Base-by-base conservation (phyloP, 2,113 vertebrate genomes). In the Todiramphus saurophagus region DNA sequence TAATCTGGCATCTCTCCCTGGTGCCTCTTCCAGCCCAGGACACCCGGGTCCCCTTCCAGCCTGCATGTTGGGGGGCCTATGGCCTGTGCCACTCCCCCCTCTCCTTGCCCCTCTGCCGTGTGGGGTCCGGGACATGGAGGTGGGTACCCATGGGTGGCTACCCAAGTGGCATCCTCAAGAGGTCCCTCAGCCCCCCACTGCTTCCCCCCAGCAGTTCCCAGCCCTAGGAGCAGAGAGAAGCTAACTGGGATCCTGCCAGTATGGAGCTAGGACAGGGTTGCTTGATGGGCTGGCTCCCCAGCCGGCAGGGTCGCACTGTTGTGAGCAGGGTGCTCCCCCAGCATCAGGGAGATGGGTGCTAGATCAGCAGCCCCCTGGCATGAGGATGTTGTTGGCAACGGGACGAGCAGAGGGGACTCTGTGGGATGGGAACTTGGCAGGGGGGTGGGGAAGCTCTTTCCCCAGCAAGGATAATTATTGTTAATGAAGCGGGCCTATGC, bases 11-110 rank as follows among this genome's bases (percentile, higher is more conserved):
- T 69, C 56, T 74, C 60, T 90, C 20, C 48, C 16, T 1, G 0
- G 17, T 74, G 72, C 76, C 69, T 95, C 64, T 94, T 96, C 80
- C 91, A 97, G 89, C 43, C 56, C 69, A 79, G 90, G 87, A 93
- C 94, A 91, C 89, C 76, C 81, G 94, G 72, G 31, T 94, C 63
- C 63, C 72, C 67, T 94, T 95, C 86, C 79, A 95, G 76, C 28
- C 59, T 84, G 60, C 0, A 0, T 20, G 8, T 19, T 70, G 53
- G 4, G 33, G 11, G 28, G 19, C 11, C 41, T 23, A 21, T 50
- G 46, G 35, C 79, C 41, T 3, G 4, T 82, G 55, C 9, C 9
- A 6, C 43, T 2, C 28, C 55, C 10, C 5, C 12, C 19, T 27
- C 25, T 28, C 14, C 51, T 7, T 25, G 5, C 18, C 21, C 19